Evolutionary conservation across 2,797 vertebrate genomes (phyloP).

Genomic region (Natrix natrix): DNA sequence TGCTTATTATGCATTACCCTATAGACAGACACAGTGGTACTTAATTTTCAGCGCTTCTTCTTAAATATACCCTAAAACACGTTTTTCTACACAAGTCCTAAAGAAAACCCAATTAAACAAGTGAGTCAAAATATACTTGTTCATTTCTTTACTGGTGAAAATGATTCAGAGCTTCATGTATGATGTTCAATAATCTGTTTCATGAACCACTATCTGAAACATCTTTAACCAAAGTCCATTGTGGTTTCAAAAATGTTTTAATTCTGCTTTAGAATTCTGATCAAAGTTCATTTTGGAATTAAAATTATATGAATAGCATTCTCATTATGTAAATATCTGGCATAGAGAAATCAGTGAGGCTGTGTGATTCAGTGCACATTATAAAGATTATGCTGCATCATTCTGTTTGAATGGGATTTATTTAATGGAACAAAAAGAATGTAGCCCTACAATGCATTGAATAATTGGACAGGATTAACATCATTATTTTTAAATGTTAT

Average conservation of each 20-base stretch:
- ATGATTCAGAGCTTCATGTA: not conserved
- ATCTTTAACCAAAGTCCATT: conserved; percentile 41
- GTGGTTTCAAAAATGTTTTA: conserved; percentile 36
- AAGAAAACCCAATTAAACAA: not conserved
- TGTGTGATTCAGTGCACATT: conserved; percentile 48
- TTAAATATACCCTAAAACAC: not conserved
- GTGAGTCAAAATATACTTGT: not conserved
- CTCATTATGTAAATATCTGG: conserved; percentile 42
- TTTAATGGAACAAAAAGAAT: conserved; percentile 30
- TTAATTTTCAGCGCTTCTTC: not conserved
- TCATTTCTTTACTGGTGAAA: not conserved
- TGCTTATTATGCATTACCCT: conserved; percentile 94
- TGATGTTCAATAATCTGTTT: conserved; percentile 53
- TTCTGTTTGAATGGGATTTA: conserved; percentile 54
- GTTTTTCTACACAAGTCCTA: not conserved
- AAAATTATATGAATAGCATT: conserved; percentile 40
- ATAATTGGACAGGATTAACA: conserved; percentile 33
- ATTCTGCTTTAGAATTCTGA: conserved; percentile 46
- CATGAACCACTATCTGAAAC: conserved; percentile 50
- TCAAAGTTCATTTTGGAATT: conserved; percentile 48
- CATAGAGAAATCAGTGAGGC: conserved; percentile 44
- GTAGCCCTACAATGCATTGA: conserved; percentile 51
- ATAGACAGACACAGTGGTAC: conserved; percentile 86
- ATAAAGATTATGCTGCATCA: conserved; percentile 62
- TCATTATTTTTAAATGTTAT: conserved; percentile 37